A percentile compares a stretch with the other conserved stretches of the same genome.
phyloP scores from a whole-genome alignment of 2,888 invertebrate genomes.

The Hyposoter dolosus region DNA sequence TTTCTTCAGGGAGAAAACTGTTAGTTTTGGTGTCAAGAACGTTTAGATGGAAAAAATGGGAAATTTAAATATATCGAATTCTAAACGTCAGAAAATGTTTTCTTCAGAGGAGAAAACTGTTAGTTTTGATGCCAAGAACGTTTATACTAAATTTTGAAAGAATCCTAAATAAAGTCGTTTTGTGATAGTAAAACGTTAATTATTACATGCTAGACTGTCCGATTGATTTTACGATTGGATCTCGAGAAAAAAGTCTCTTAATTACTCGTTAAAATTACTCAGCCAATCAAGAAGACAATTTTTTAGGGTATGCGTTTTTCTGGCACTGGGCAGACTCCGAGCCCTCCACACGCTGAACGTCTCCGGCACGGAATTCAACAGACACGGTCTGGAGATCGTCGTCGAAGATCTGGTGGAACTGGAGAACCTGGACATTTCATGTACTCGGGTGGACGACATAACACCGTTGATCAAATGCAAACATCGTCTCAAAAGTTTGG shows the following conservation, averaged over 20 bases:
- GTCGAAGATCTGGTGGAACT: conserved; percentile 88
- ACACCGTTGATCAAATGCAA: conserved; percentile 87
- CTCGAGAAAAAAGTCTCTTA: conserved; percentile 62
- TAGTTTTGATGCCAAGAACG: too few species aligned
- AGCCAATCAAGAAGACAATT: conserved; percentile 20
- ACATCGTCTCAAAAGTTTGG: conserved; percentile 87
- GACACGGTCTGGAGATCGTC: conserved; percentile 88
- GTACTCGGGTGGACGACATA: conserved; percentile 88
- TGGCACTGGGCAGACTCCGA: conserved; percentile 87
- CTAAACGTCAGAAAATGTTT: too few species aligned
- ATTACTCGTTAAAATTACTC: background rate
- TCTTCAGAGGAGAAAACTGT: too few species aligned
- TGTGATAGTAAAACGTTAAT: too few species aligned
- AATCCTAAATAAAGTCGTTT: too few species aligned
- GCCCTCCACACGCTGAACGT: conserved; percentile 88
- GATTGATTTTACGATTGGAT: conserved; percentile 36
- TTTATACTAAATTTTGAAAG: too few species aligned
- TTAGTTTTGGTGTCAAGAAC: too few species aligned
- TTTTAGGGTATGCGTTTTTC: conserved; percentile 86
- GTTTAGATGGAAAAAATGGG: too few species aligned
- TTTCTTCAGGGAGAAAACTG: too few species aligned
- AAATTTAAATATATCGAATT: too few species aligned
- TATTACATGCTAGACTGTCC: background rate
- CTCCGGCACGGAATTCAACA: conserved; percentile 89
- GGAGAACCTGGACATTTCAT: conserved; percentile 89